phyloP scores from a whole-genome alignment of 2,888 invertebrate species.

The Podabrus alpinus region DNA sequence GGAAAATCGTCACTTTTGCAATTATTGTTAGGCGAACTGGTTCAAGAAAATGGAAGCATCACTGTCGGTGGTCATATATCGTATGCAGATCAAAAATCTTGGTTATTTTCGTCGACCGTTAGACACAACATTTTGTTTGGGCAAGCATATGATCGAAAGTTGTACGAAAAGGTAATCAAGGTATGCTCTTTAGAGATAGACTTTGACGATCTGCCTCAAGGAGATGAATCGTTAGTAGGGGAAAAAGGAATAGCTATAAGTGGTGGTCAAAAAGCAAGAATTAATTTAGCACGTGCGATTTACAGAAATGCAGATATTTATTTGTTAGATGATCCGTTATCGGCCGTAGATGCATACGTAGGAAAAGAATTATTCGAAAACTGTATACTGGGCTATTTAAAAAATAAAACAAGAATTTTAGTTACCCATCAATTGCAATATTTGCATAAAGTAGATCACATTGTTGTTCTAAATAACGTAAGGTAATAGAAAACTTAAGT shows the following conservation, averaged over 20 bases:
- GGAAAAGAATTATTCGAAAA: conserved; percentile 75
- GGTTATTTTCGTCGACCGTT: conserved; percentile 65
- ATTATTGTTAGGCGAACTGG: conserved; percentile 63
- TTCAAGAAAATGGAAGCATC: conserved; percentile 58
- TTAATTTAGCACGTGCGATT: conserved; percentile 77
- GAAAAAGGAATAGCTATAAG: conserved; percentile 78
- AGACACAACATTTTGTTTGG: conserved; percentile 74
- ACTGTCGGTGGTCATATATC: conserved; percentile 60
- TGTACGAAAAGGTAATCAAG: conserved; percentile 59
- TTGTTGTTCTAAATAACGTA: conserved; percentile 59
- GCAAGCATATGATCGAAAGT: conserved; percentile 53
- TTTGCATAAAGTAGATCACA: conserved; percentile 59
- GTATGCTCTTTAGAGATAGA: conserved; percentile 68
- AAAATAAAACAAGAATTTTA: conserved; percentile 65
- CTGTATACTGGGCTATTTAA: conserved; percentile 65
- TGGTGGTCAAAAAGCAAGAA: conserved; percentile 81
- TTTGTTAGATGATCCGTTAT: conserved; percentile 78
- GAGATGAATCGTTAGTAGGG: conserved; percentile 61
- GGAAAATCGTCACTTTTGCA: conserved; percentile 71
- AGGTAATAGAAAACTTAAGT: neutral
- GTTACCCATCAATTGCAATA: conserved; percentile 76
- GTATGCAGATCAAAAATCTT: conserved; percentile 71
- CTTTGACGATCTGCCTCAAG: conserved; percentile 63
- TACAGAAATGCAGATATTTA: conserved; percentile 79
- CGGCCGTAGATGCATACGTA: conserved; percentile 81